Evolutionary conservation across 2,113 vertebrate genomes (phyloP).

Genomic region (Probosciger aterrimus): DNA sequence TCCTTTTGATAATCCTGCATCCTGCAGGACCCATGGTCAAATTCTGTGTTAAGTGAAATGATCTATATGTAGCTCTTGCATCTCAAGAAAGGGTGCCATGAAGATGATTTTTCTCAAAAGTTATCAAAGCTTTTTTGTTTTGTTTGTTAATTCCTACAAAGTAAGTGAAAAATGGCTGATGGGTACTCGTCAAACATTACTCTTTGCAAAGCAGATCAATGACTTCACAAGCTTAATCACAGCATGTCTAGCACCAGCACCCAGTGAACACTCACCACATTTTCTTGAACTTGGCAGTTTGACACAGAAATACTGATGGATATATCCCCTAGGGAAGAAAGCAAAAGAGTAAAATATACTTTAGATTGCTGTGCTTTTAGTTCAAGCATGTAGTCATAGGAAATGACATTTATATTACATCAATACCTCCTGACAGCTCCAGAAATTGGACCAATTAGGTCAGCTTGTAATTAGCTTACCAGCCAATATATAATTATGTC

Average conservation of each 20-base stretch:
- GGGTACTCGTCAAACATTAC: not conserved
- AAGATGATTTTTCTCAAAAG: not conserved
- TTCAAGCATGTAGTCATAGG: slow-evolving; percentile 9
- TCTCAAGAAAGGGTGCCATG: not conserved
- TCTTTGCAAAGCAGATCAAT: slow-evolving; percentile 35
- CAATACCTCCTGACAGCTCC: not conserved
- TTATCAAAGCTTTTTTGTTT: not conserved
- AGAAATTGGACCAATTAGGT: slow-evolving; percentile 35
- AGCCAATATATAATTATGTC: not conserved
- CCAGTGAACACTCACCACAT: slow-evolving; percentile 85
- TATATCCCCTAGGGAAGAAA: slow-evolving; percentile 83
- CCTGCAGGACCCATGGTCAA: not conserved
- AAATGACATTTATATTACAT: slow-evolving; percentile 41
- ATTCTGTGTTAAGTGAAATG: not conserved
- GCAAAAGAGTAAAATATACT: slow-evolving; percentile 46
- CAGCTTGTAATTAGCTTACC: not conserved
- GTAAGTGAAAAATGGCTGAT: not conserved
- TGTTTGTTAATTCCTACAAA: slow-evolving; percentile 15
- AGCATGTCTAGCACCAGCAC: slow-evolving; percentile 2
- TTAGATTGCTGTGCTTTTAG: slow-evolving; percentile 36
- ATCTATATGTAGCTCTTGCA: not conserved
- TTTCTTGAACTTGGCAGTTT: slow-evolving; percentile 96
- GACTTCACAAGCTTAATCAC: slow-evolving; percentile 7
- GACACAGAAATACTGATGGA: slow-evolving; percentile 97
- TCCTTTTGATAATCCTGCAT: slow-evolving; percentile 21